Conservation (phyloP, 2,888 invertebrate species). For the Deilephila porcellus region DNA sequence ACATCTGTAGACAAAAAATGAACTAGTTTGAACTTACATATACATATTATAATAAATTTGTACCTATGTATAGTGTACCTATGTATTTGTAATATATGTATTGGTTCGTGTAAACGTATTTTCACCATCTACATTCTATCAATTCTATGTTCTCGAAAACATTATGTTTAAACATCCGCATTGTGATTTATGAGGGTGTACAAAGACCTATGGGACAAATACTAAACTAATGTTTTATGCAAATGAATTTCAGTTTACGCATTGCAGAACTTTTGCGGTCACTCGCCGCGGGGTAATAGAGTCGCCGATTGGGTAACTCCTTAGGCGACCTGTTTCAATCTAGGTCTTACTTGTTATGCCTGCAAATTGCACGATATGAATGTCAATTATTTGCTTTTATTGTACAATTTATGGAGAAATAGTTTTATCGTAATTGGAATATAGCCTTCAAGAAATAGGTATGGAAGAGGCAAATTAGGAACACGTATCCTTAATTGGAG, state of each 20-base stretch:
- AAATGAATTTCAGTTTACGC: conserved; percentile 13
- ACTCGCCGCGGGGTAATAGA: conserved; percentile 1
- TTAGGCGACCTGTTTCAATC: conserved; percentile 13
- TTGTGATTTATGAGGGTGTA: too few relatives aligned
- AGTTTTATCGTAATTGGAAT: too few relatives aligned
- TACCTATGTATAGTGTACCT: too few relatives aligned
- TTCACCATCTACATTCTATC: neutral
- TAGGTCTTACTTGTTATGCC: neutral
- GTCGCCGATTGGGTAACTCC: conserved; percentile 10
- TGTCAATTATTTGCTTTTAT: neutral
- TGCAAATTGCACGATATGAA: neutral
- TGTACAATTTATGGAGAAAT: too few relatives aligned
- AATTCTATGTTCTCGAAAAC: neutral
- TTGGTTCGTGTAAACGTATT: too few relatives aligned
- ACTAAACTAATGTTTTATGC: neutral
- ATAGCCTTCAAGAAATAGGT: too few relatives aligned
- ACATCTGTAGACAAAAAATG: too few relatives aligned
- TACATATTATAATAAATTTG: too few relatives aligned
- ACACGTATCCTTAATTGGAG: too few relatives aligned
- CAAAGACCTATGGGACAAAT: neutral
- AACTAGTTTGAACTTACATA: too few relatives aligned
- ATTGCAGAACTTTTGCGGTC: conserved; percentile 19
- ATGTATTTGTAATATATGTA: too few relatives aligned
- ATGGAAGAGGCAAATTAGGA: too few relatives aligned
- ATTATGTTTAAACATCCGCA: neutral